phyloP scores from a whole-genome alignment of 2,888 invertebrate genomes.

The Hybos culiciformis region DNA sequence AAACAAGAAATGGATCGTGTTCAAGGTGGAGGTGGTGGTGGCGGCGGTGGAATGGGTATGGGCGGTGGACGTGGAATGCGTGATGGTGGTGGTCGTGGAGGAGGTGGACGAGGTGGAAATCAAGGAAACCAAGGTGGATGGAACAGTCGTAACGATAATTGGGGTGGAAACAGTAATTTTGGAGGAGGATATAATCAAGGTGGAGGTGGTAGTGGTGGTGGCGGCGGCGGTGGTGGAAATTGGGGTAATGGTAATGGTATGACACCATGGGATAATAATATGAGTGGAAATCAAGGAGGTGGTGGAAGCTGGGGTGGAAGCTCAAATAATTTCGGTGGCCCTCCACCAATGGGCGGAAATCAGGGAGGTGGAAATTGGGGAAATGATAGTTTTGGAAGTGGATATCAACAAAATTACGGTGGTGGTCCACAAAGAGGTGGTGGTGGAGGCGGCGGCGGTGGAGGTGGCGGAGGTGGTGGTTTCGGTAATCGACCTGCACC shows the following conservation, averaged over 20 bases:
- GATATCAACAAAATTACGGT: constrained; percentile 71
- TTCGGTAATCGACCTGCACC: constrained; percentile 60
- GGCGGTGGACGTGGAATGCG: constrained; percentile 43
- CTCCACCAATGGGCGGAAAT: constrained; percentile 27
- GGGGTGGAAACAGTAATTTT: constrained; percentile 26
- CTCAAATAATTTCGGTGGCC: constrained; percentile 31
- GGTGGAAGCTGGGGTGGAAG: constrained; percentile 29
- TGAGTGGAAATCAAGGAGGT: constrained; percentile 26
- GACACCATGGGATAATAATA: constrained; percentile 29
- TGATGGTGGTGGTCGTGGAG: constrained; percentile 36
- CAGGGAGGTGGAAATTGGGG: constrained; percentile 48
- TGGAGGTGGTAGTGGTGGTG: constrained; percentile 25
- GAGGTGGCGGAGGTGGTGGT: too few species aligned
- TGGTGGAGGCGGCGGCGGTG: constrained; percentile 42
- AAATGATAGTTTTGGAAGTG: constrained; percentile 36
- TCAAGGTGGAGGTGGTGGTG: constrained; percentile 39
- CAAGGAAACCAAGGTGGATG: constrained; percentile 33
- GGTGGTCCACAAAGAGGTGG: constrained; percentile 72
- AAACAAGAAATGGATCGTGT: constrained; percentile 69
- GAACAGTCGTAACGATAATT: constrained; percentile 27
- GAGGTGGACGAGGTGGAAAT: constrained; percentile 39
- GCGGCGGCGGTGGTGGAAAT: constrained; percentile 34
- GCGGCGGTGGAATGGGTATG: constrained; percentile 40
- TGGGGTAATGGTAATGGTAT: too few species aligned
- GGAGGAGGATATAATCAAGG: constrained; percentile 33